Percentiles rank a stretch among this genome's conserved stretches.
Conservation (phyloP, 2,888 invertebrate genomes). For the Ophion ellenae region DNA sequence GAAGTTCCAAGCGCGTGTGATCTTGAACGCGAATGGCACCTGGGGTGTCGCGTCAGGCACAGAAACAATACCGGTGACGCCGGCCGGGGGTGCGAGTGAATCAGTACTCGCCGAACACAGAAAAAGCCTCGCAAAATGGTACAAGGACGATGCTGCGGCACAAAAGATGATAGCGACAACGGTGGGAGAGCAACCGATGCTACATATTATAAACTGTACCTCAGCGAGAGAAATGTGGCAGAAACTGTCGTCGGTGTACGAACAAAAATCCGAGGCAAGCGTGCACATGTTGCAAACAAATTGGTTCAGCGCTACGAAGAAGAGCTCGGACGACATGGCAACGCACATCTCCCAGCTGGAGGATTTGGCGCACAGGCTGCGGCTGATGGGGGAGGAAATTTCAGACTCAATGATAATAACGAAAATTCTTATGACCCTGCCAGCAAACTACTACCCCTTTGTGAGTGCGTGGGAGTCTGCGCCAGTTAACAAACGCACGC, state of each 20-base stretch:
- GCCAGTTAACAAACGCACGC: no score
- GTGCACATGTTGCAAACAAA: conserved; percentile 67
- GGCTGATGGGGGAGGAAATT: conserved; percentile 59
- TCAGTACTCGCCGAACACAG: no score
- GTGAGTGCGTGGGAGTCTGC: no score
- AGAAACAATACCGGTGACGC: no score
- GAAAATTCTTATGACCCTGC: conserved; percentile 68
- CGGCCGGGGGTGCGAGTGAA: no score
- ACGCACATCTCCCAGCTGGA: conserved; percentile 68
- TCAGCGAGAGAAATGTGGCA: conserved; percentile 74
- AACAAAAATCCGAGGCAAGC: conserved; percentile 65
- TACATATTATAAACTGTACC: conserved; percentile 72
- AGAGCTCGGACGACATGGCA: conserved; percentile 61
- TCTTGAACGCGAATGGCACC: no score
- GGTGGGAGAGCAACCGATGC: conserved; percentile 60
- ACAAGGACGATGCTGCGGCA: conserved; percentile 65
- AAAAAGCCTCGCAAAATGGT: conserved; percentile 47
- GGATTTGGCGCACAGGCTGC: conserved; percentile 64
- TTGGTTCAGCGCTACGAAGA: conserved; percentile 66
- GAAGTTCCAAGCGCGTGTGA: no score
- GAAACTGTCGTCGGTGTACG: conserved; percentile 68
- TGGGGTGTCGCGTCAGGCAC: no score
- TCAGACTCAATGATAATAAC: conserved; percentile 67
- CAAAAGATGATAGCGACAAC: conserved; percentile 71
- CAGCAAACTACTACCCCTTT: conserved; percentile 15